A percentile compares a stretch with the other conserved stretches of the same genome.
Evolutionary conservation across 2,888 invertebrate genomes (phyloP).

Genomic region (Drosophila subsilvestris): DNA sequence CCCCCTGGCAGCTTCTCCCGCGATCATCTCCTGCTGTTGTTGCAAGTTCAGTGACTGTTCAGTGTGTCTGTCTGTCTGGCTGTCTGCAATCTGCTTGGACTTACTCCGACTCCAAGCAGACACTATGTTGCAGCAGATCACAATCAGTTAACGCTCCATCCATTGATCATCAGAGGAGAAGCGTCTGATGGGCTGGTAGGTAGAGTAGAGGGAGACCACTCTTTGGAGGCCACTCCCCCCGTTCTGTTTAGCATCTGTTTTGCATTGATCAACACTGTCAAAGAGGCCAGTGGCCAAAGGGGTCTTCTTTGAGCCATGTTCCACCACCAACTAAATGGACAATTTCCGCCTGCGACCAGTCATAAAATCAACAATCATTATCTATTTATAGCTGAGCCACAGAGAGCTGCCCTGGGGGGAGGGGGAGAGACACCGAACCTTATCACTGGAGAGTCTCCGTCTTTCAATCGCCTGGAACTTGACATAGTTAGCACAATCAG

Average conservation of each 20-base stretch:
- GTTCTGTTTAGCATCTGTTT: constrained; percentile 32
- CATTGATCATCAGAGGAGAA: constrained; percentile 61
- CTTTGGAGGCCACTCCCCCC: constrained; percentile 23
- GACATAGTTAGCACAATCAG: constrained; percentile 13
- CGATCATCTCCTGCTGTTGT: constrained; percentile 30
- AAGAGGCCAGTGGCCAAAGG: constrained; percentile 2
- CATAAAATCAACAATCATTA: constrained; percentile 35
- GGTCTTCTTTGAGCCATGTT: constrained; percentile 34
- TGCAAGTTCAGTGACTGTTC: constrained; percentile 55
- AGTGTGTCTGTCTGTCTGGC: background rate
- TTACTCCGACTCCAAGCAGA: constrained; percentile 14
- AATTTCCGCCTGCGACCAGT: constrained; percentile 65
- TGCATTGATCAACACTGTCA: constrained; percentile 61
- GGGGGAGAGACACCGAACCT: constrained; percentile 20
- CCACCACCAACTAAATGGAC: constrained; percentile 50
- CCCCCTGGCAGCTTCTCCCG: background rate
- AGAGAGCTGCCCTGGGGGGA: constrained; percentile 9
- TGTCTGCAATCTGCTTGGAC: constrained; percentile 25
- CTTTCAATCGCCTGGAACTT: constrained; percentile 3
- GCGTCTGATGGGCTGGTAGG: background rate
- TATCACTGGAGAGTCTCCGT: constrained; percentile 26
- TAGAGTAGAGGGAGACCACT: background rate
- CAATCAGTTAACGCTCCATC: constrained; percentile 76
- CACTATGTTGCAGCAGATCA: constrained; percentile 56
- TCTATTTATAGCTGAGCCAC: constrained; percentile 43